Conservation (phyloP, 2,797 vertebrate genomes). For the Lepus oiostolus region DNA sequence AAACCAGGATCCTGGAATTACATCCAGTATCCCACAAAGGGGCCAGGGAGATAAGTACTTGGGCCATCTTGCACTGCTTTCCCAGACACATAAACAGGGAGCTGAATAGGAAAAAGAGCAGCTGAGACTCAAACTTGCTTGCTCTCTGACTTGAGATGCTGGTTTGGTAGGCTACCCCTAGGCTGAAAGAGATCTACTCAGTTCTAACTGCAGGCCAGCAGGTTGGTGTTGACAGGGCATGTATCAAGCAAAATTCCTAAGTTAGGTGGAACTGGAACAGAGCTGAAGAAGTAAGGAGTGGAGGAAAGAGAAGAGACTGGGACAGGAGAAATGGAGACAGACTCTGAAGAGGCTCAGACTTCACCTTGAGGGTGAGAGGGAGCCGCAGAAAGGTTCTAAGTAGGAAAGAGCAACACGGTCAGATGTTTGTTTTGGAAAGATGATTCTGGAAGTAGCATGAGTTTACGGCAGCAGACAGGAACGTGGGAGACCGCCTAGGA, state of each 20-base stretch:
- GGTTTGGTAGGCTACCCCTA: too few species aligned
- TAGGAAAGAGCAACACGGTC: not conserved
- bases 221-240: not conserved
- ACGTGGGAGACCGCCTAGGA: not conserved
- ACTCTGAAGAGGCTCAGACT: not conserved
- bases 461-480: not conserved
- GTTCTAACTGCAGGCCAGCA: not conserved
- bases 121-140: too few species aligned
- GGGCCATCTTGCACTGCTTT: too few species aligned
- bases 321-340: not conserved
- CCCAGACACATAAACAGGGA: too few species aligned
- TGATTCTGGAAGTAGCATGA: conserved; percentile 9
- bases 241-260: not conserved
- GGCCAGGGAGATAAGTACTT: too few species aligned
- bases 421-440: not conserved
- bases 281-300: not conserved
- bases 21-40: too few species aligned
- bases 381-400: not conserved
- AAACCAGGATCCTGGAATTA: too few species aligned
- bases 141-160: too few species aligned
- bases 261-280: not conserved
- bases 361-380: not conserved
- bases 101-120: too few species aligned
- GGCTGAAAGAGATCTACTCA: not conserved
- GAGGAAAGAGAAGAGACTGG: too few species aligned